phyloP scores from a whole-genome alignment of 2,113 vertebrate genomes.

The Equus przewalskii region DNA sequence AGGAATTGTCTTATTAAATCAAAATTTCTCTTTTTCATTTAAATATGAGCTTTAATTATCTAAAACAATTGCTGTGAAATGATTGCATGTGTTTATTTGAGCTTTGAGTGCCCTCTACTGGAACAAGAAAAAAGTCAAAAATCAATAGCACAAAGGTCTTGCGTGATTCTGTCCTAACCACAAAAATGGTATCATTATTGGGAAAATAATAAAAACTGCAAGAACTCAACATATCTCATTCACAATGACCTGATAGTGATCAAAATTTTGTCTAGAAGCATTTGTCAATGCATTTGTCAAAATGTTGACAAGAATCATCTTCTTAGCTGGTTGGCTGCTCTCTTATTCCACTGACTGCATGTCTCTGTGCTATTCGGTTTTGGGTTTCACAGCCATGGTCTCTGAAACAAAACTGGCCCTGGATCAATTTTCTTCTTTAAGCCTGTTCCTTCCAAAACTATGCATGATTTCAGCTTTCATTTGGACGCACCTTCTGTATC shows the following conservation, averaged over 20 bases:
- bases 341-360: background rate
- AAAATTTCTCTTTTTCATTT: slow-evolving; percentile 52
- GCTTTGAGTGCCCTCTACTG: slow-evolving; percentile 85
- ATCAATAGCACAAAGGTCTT: slow-evolving; percentile 38
- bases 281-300: too few relatives aligned
- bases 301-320: background rate
- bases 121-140: slow-evolving; percentile 62
- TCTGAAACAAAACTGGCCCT: background rate
- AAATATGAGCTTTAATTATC: slow-evolving; percentile 73
- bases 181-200: background rate
- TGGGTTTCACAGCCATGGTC: background rate
- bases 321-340: background rate
- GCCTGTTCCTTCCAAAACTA: background rate
- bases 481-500: background rate
- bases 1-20: slow-evolving; percentile 58
- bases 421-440: background rate
- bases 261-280: background rate
- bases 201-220: background rate
- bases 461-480: background rate
- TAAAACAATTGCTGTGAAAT: slow-evolving; percentile 56
- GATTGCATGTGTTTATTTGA: slow-evolving; percentile 72
- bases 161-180: background rate
- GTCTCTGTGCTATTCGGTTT: background rate
- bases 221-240: background rate
- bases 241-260: background rate